Evolutionary conservation across 2,113 vertebrate genomes (phyloP).

Genomic region (Bubo scandiacus): DNA sequence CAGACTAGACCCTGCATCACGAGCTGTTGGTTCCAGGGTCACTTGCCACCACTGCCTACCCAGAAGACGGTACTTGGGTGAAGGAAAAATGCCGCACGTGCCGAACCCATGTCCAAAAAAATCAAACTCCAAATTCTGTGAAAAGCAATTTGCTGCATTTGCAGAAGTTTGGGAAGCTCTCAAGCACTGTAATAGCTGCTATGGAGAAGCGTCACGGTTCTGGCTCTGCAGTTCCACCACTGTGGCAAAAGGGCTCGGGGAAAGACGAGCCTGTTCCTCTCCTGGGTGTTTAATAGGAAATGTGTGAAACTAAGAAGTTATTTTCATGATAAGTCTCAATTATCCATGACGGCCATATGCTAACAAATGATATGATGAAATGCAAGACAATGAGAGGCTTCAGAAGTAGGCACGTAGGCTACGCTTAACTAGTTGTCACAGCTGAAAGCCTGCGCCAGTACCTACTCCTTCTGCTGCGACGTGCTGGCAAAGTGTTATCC

Average conservation of each 20-base stretch:
- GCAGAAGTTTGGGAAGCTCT: not conserved
- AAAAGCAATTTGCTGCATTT: not conserved
- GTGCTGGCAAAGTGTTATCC: accelerated
- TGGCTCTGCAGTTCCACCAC: not conserved
- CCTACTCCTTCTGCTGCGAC: not conserved
- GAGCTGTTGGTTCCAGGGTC: not conserved
- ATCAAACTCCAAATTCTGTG: not conserved
- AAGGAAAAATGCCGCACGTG: not conserved
- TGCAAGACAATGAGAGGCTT: not conserved
- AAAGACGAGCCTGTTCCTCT: not conserved
- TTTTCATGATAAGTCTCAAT: not conserved
- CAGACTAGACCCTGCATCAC: not conserved
- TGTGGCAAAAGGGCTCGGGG: not conserved
- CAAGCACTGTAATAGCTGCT: not conserved
- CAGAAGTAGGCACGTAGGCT: not conserved
- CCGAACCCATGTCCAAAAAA: not conserved
- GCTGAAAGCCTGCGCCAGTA: accelerated
- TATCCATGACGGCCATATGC: not conserved
- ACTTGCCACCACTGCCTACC: not conserved
- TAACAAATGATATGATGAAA: not conserved
- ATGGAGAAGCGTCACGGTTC: not conserved
- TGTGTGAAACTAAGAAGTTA: not conserved
- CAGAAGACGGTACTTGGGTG: accelerated
- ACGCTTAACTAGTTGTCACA: not conserved
- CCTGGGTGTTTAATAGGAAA: not conserved